phyloP scores from a whole-genome alignment of 2,888 invertebrate species.

The Hirudinaria manillensis region DNA sequence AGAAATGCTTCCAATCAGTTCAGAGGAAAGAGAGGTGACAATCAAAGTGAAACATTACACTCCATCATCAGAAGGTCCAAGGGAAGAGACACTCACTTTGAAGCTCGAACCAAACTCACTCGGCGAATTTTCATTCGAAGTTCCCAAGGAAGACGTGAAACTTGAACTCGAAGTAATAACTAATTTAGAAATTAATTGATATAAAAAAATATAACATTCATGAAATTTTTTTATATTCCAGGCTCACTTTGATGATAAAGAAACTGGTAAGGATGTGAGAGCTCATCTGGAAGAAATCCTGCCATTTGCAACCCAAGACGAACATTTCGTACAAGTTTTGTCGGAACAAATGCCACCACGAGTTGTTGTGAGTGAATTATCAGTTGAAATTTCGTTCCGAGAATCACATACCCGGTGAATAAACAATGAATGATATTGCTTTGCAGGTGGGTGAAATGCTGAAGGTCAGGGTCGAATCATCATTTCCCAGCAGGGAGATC shows the following conservation, averaged over 20 bases:
- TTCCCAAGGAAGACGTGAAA: neutral
- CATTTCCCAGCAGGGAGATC: neutral
- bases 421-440: neutral
- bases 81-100: neutral
- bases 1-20: neutral
- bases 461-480: neutral
- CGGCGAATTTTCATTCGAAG: neutral
- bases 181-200: neutral
- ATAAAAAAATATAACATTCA: neutral
- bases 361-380: neutral
- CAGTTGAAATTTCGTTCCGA: neutral
- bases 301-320: neutral
- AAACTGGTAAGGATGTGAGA: neutral
- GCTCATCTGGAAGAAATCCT: neutral
- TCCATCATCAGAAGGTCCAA: neutral
- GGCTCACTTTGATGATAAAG: conserved; percentile 1
- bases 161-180: neutral
- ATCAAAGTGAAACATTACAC: neutral
- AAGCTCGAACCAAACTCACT: neutral
- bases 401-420: neutral
- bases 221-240: neutral
- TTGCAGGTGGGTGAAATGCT: neutral
- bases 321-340: neutral
- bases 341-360: neutral
- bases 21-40: neutral